Base-by-base conservation (phyloP, 2,113 vertebrate species). In the Cololabis saira region DNA sequence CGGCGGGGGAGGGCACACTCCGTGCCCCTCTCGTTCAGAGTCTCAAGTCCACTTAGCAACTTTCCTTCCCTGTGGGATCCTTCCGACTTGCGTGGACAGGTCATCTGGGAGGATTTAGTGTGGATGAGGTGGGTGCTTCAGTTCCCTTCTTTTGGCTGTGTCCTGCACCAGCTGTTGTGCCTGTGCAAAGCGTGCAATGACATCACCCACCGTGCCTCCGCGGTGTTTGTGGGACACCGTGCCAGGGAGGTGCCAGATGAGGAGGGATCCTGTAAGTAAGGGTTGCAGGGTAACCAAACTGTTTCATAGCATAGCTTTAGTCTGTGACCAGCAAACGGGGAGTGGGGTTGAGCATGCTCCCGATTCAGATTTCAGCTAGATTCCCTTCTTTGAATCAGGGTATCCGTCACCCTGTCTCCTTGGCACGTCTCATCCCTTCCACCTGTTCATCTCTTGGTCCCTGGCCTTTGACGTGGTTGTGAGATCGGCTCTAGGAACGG, bases 401-500 rank as follows among this genome's bases (percentile, higher is more conserved):
- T 60, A 67, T 68, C 49, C 14, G 17, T 61, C 48, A 24, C 55
- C 17, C 53, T 4, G 52, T 80, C 44, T 60, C 56, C 67, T 27
- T 50, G 56, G 74, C 67, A 70, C 65, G 58, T 69, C 55, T 41
- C 30, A 58, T 12, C 49, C 47, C 51, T 60, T 51, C 61, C 59
- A 50, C 70, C n/a, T 41, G 19, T 56, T 48, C 42, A 64, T 82
- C 84, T 85, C 74, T 70, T 10, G 54, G 41, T 52, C 55, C 15
- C 40, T 37, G 5, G 27, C 50, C 57, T 58, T 11, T 41, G n/a
- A 61, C 57, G 60, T 17, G 24, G 41, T 47, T 45, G 7, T 27
- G 24, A 27, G 37, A 41, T 66, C 33, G 18, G 71, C 66, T 48
- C 89, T 96, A 99, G 53, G 97, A 98, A 76, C 96, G 94, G 89